These are phyloP conservation scores for Nephrotoma guestfalica DNA, from an alignment of 2,888 invertebrate species.

Conservation along the genomic window DNA sequence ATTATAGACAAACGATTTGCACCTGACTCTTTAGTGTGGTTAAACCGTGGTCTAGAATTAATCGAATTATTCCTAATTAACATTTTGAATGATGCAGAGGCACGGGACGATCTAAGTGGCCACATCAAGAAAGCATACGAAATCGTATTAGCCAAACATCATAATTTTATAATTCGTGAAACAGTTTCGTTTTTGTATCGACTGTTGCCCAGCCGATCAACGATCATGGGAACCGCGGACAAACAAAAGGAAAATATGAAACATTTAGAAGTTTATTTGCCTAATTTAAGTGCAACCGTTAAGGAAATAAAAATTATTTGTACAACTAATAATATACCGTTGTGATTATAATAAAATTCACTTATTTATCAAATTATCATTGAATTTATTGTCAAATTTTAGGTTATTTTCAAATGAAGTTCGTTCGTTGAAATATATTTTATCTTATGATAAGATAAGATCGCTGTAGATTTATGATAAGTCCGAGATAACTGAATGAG, in stretches of 20 bases:
- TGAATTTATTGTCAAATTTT: background rate
- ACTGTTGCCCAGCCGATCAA: slow-evolving; percentile 45
- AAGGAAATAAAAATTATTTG: background rate
- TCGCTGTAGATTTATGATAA: too few species aligned
- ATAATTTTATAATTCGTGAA: slow-evolving; percentile 21
- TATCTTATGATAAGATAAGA: too few species aligned
- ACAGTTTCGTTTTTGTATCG: slow-evolving; percentile 44
- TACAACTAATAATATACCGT: background rate
- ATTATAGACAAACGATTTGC: slow-evolving; percentile 36
- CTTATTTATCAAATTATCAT: background rate
- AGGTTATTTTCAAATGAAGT: background rate
- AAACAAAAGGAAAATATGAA: slow-evolving; percentile 30
- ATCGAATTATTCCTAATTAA: slow-evolving; percentile 29
- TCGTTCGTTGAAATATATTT: background rate
- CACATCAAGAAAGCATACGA: slow-evolving; percentile 53
- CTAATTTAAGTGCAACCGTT: slow-evolving; percentile 18
- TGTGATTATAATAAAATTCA: background rate
- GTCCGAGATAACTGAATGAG: too few species aligned
- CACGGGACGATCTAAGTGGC: slow-evolving; percentile 40
- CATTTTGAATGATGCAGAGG: slow-evolving; percentile 23
- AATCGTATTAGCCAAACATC: slow-evolving; percentile 54
- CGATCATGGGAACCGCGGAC: slow-evolving; percentile 35
- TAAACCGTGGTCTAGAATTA: slow-evolving; percentile 37
- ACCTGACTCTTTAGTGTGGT: slow-evolving; percentile 55
- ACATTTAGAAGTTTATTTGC: slow-evolving; percentile 33